These are phyloP conservation scores for Amblyornis subalaris DNA, from an alignment of 2,113 vertebrate genomes.

Conservation along the genomic window DNA sequence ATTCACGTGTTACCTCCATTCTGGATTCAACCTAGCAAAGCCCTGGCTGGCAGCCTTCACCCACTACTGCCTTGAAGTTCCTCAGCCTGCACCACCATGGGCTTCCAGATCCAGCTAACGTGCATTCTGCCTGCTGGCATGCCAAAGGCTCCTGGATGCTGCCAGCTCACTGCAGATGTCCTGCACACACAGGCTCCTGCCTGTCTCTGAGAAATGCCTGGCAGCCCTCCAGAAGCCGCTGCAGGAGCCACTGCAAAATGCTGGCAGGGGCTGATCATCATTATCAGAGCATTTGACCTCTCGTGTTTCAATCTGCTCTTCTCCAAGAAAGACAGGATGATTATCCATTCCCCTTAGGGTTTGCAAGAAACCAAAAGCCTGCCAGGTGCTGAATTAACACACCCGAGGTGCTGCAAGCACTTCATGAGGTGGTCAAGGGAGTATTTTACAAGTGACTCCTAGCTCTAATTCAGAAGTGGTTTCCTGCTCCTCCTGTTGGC, in stretches of 20 bases:
- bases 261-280: neutral
- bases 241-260: neutral
- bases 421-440: fast-evolving
- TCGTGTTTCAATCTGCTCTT: neutral
- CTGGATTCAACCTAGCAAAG: neutral
- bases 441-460: neutral
- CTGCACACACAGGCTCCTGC: neutral
- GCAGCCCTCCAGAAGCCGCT: neutral
- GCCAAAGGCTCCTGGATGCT: neutral
- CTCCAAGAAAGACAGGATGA: fast-evolving
- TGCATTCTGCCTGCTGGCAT: neutral
- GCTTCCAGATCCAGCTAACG: neutral
- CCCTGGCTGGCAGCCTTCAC: neutral
- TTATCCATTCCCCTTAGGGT: neutral
- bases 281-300: neutral
- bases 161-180: neutral
- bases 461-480: neutral
- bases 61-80: neutral
- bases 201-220: neutral
- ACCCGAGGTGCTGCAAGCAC: neutral
- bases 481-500: neutral
- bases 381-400: neutral
- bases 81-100: neutral
- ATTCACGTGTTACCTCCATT: neutral
- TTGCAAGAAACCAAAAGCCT: neutral